Evolutionary conservation across 2,888 invertebrate genomes (phyloP).

Genomic region (Andrena bicolor): DNA sequence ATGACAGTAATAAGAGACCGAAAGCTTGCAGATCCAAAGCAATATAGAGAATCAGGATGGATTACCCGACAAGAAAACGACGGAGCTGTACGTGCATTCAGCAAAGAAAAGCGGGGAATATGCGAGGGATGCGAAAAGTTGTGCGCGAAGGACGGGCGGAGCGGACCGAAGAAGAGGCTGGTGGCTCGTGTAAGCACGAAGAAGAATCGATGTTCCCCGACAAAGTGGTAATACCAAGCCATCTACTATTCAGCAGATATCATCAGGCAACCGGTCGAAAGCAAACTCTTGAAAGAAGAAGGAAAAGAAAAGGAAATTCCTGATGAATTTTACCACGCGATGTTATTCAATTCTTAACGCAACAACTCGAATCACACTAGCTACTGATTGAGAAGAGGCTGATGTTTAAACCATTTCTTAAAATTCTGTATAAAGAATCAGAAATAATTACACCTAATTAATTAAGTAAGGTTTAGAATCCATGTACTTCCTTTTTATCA

Average conservation of each 20-base stretch:
- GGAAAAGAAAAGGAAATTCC: slow-evolving; percentile 3
- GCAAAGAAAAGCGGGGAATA: slow-evolving; percentile 52
- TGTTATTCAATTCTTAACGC: slow-evolving; percentile 1
- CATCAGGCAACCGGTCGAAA: slow-evolving; percentile 34
- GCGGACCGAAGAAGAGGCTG: slow-evolving; percentile 2
- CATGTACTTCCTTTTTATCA: too few species aligned
- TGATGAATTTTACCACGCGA: slow-evolving; percentile 32
- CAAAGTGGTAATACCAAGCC: slow-evolving; percentile 57
- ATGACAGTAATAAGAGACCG: slow-evolving; percentile 44
- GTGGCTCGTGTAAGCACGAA: slow-evolving; percentile 57
- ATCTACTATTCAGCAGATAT: slow-evolving; percentile 53
- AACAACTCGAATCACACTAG: too few species aligned
- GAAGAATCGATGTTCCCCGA: slow-evolving; percentile 65
- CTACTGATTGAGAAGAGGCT: too few species aligned
- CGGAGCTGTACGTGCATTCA: slow-evolving; percentile 42
- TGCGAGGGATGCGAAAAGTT: slow-evolving; percentile 59
- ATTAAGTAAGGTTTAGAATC: too few species aligned
- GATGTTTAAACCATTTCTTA: too few species aligned
- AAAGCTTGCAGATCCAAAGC: slow-evolving; percentile 43
- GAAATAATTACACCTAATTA: too few species aligned
- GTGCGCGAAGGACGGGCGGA: slow-evolving; percentile 11
- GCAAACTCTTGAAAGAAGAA: slow-evolving; percentile 5
- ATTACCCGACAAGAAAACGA: slow-evolving; percentile 45
- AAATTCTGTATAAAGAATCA: too few species aligned
- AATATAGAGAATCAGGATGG: slow-evolving; percentile 58